Conservation (phyloP, 2,113 vertebrate species). For the Pogona vitticeps region DNA sequence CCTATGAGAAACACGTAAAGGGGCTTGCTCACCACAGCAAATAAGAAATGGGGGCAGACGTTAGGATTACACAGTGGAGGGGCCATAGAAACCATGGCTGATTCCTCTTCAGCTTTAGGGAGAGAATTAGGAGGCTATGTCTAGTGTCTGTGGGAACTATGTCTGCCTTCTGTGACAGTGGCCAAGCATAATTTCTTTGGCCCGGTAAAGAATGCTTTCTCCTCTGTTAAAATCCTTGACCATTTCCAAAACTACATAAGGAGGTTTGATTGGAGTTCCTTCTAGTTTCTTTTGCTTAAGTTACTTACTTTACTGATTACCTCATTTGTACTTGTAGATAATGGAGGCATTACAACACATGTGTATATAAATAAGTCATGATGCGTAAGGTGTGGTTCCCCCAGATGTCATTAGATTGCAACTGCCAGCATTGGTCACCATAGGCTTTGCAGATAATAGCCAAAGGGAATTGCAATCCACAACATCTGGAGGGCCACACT, state of each 20-base stretch:
- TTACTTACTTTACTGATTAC: background rate
- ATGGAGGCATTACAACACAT: background rate
- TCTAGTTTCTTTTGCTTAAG: background rate
- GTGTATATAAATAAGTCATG: no score
- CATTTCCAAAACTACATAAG: background rate
- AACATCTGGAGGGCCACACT: no score
- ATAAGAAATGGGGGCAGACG: background rate
- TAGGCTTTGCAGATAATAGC: no score
- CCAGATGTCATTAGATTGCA: background rate
- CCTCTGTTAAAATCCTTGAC: background rate
- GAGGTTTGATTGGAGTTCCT: background rate
- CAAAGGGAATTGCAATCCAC: no score
- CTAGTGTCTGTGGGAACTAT: background rate
- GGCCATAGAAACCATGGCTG: background rate
- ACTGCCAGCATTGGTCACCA: background rate
- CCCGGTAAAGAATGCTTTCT: background rate
- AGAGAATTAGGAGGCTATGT: background rate
- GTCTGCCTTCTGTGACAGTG: background rate
- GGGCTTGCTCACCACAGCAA: background rate
- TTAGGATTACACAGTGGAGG: background rate
- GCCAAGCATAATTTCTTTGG: background rate
- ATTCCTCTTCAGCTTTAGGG: background rate
- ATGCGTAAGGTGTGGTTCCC: background rate
- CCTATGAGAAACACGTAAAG: no score
- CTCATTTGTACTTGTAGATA: background rate